These are phyloP conservation scores for Sarcoramphus papa DNA, from an alignment of 2,797 vertebrate species.

Conservation along the genomic window DNA sequence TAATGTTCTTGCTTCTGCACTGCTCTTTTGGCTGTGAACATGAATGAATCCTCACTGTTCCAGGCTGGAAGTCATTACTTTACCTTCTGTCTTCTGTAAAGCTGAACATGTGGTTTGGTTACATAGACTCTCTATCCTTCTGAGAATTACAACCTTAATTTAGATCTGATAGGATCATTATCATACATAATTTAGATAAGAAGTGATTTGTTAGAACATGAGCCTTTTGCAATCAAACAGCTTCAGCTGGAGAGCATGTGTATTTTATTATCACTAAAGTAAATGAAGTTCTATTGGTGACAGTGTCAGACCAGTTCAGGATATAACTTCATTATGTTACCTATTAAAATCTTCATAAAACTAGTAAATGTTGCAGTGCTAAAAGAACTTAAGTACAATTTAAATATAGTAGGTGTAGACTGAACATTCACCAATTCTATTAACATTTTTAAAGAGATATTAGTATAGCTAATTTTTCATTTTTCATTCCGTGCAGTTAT, in stretches of 20 bases:
- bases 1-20: not conserved
- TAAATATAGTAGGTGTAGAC: not conserved
- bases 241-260: not conserved
- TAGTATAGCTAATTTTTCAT: not conserved
- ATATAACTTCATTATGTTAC: not conserved
- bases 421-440: not conserved
- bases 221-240: not conserved
- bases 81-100: not conserved
- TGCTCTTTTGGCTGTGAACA: not conserved
- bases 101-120: not conserved
- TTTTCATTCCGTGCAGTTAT: not conserved
- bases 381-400: not conserved
- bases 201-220: not conserved
- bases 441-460: not conserved
- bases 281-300: not conserved
- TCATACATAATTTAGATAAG: not conserved
- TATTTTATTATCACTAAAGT: not conserved
- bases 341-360: not conserved
- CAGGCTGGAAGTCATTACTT: not conserved
- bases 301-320: not conserved
- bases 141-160: not conserved
- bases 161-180: not conserved
- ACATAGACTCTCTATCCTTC: not conserved
- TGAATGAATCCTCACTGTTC: not conserved
- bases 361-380: not conserved